Conservation (phyloP, 2,797 vertebrate genomes). For the Poeciliopsis presidionis region DNA sequence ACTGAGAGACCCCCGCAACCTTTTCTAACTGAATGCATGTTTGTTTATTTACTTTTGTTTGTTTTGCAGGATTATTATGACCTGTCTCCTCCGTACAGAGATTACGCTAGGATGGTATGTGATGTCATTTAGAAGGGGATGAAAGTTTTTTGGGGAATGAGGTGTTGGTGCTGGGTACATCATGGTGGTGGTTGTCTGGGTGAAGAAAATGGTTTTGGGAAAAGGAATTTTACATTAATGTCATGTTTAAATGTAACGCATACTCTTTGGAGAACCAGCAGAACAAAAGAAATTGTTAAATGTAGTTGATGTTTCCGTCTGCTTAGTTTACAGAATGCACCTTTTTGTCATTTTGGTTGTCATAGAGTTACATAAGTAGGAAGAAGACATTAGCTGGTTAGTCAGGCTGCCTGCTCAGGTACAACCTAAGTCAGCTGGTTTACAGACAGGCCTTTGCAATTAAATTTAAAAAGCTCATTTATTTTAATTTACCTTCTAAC, state of each 20-base stretch:
- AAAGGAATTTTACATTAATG: background rate
- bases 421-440: background rate
- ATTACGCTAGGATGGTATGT: conserved; percentile 75
- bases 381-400: background rate
- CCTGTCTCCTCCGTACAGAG: conserved; percentile 68
- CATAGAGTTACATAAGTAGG: background rate
- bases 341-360: background rate
- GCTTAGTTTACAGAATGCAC: background rate
- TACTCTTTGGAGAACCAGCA: background rate
- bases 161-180: conserved; percentile 49
- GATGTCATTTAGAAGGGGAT: conserved; percentile 33
- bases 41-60: conserved; percentile 49
- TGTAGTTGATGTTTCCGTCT: background rate
- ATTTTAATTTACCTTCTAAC: background rate
- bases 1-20: conserved; percentile 18
- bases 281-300: too few relatives aligned
- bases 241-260: background rate
- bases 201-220: background rate
- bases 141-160: conserved; percentile 27
- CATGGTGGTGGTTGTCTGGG: conserved; percentile 38
- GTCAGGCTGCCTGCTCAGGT: background rate
- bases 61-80: conserved; percentile 71
- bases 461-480: too few relatives aligned
- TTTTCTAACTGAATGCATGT: conserved; percentile 37
- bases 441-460: background rate